Conservation (phyloP, 2,888 invertebrate species). For the Seira musarum region DNA sequence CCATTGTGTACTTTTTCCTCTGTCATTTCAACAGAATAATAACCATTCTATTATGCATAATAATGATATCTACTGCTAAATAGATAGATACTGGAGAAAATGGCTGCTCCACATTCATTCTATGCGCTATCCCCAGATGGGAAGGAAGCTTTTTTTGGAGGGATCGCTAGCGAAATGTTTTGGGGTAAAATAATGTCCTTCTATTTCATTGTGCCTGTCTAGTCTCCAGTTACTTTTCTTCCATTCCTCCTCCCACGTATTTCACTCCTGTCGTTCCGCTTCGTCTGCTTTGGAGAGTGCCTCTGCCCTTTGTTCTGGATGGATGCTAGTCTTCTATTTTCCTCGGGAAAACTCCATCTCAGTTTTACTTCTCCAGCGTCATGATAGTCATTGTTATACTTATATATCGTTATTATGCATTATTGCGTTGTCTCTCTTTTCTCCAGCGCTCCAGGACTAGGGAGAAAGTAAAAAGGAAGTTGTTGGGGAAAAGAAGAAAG, state of each 20-base stretch:
- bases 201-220: constrained; percentile 64
- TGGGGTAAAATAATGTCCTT: constrained; percentile 64
- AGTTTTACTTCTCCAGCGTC: constrained; percentile 40
- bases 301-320: constrained; percentile 21
- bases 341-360: constrained; percentile 32
- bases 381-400: constrained; percentile 37
- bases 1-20: too few species aligned
- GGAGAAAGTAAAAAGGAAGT: constrained; percentile 20
- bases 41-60: not conserved
- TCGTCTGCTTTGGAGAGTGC: constrained; percentile 14
- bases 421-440: constrained; percentile 47
- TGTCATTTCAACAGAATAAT: constrained; percentile 13
- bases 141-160: too few species aligned
- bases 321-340: constrained; percentile 40
- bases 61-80: too few species aligned
- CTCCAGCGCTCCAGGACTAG: not conserved
- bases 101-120: not conserved
- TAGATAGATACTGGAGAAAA: too few species aligned
- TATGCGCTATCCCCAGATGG: constrained; percentile 45
- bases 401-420: constrained; percentile 57
- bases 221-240: constrained; percentile 50
- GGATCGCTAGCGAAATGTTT: constrained; percentile 63
- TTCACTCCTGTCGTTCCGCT: constrained; percentile 18
- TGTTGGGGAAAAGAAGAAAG: constrained; percentile 13
- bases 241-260: constrained; percentile 6